Conservation (phyloP, 1,140 invertebrate genomes). For the Plutomurus gul region DNA sequence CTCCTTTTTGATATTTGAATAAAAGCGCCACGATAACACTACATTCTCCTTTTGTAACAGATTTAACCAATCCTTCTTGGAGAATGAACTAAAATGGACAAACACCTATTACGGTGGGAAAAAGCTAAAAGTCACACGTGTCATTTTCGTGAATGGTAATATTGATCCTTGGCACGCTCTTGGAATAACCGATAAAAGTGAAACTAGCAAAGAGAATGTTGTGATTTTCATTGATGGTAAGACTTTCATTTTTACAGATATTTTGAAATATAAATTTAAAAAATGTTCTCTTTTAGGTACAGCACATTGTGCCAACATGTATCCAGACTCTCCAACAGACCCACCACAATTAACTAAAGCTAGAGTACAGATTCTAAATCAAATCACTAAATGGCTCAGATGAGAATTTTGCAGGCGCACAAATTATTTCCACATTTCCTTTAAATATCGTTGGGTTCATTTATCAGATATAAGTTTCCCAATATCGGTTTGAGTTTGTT, state of each 20-base stretch:
- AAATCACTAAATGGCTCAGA: conserved; percentile 64
- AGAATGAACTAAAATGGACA: conserved; percentile 68
- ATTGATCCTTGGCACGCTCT: conserved; percentile 90
- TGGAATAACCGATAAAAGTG: conserved; percentile 42
- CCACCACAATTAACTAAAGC: conserved; percentile 64
- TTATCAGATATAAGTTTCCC: not conserved
- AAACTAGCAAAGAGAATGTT: conserved; percentile 43
- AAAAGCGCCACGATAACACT: not conserved
- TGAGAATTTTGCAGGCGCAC: not conserved
- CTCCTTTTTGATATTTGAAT: not conserved
- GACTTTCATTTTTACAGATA: not conserved
- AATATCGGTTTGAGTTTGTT: too few relatives aligned
- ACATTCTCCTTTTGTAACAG: conserved; percentile 56
- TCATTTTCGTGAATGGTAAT: conserved; percentile 86
- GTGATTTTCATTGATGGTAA: conserved; percentile 53
- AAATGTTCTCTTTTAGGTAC: conserved; percentile 61
- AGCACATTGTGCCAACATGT: conserved; percentile 77
- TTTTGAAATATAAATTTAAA: not conserved
- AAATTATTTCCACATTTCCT: not conserved
- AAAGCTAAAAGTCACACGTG: conserved; percentile 70
- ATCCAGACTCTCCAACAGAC: conserved; percentile 62
- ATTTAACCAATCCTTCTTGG: conserved; percentile 66
- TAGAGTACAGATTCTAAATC: conserved; percentile 62
- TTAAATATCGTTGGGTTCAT: not conserved
- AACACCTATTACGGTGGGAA: conserved; percentile 81